Base-by-base conservation (phyloP, 2,888 invertebrate genomes). In the Patella depressa region DNA sequence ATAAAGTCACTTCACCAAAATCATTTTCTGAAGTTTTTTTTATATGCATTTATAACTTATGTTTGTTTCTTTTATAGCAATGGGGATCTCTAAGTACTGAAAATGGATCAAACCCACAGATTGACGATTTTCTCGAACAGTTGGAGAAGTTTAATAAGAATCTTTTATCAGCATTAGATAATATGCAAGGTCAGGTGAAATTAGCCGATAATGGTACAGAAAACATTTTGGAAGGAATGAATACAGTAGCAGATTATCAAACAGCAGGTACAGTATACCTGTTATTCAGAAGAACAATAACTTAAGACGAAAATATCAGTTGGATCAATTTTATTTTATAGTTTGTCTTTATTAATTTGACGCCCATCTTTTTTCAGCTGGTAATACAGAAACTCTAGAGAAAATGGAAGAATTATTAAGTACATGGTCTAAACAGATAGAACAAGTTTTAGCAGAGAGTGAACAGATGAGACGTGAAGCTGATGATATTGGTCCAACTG, bases 401-500 rank as follows among this genome's bases (percentile, higher is more conserved):
- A 90, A 91, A 76, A 83, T 92, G 75, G 92, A 92, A 81, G 88
- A 88, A 54, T 85, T 91, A 54, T 86, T 92, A 76, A 82, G 80
- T 9, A 86, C 86, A 19, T 92, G 92, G 92, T 89, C 90, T 55
- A 90, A 91, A 74, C 92, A 92, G 85, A 92, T 92, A 14, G 92
- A 92, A 81, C 89, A 91, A 80, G 91, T 92, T 7, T 82, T 92
- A 72, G 89, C 90, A 0, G 91, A 92, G 84, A 90, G 90, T 80
- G 92, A 92, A 82, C 92, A 92, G 86, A 92, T 92, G 87, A 87
- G 92, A 72, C 84, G 91, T 9, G 92, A 92, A 82, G 91, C 91
- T 53, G 91, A 92, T 80, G 91, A 92, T 83, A 90, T 91, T 74
- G 92, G 92, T 65, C 92, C 92, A 29, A 88, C 88, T 0, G 95